A percentile compares a stretch with the other conserved stretches of the same genome.
Conservation (phyloP, 2,113 vertebrate species). For the Paracanthobrama guichenoti region DNA sequence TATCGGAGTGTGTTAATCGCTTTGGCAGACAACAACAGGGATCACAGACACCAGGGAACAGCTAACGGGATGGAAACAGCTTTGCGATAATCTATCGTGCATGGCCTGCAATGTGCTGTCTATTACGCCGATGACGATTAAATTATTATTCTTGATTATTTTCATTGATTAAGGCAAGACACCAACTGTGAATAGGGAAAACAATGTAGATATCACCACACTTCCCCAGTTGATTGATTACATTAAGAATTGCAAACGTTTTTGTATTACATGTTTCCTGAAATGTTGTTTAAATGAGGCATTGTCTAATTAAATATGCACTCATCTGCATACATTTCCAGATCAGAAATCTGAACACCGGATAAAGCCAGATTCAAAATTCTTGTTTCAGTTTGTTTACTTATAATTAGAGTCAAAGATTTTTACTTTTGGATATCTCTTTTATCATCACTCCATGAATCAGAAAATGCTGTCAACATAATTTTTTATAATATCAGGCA, state of each 20-base stretch:
- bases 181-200: neutral
- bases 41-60: constrained; percentile 45
- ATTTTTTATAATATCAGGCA: too few relatives aligned
- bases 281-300: neutral
- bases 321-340: neutral
- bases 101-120: constrained; percentile 14
- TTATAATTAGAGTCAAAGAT: too few relatives aligned
- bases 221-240: neutral
- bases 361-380: too few relatives aligned
- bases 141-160: neutral
- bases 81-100: constrained; percentile 30
- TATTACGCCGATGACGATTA: neutral
- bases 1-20: constrained; percentile 42
- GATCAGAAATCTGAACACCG: neutral
- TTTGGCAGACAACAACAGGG: constrained; percentile 40
- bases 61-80: constrained; percentile 42
- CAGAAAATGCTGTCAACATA: too few relatives aligned
- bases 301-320: neutral
- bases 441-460: too few relatives aligned
- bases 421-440: too few relatives aligned
- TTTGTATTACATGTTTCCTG: neutral
- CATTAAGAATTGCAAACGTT: neutral
- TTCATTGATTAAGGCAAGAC: neutral
- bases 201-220: neutral
- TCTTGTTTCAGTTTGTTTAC: too few relatives aligned